Conservation (phyloP, 2,797 vertebrate genomes). For the Scolopax rusticola region DNA sequence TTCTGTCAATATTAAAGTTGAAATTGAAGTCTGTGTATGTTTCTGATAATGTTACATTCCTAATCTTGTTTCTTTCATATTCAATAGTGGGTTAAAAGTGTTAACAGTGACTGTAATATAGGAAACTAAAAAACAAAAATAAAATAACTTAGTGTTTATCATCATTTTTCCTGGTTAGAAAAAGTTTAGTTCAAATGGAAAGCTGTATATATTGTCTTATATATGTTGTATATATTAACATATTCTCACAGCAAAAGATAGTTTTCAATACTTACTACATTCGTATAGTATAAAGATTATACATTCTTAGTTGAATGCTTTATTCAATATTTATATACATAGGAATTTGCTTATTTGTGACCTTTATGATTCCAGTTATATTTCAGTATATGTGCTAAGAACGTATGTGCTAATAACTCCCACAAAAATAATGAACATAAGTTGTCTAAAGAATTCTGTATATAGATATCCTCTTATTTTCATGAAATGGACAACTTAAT, state of each 20-base stretch:
- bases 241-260: not conserved
- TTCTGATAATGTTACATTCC: not conserved
- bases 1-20: not conserved
- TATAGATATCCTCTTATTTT: no score
- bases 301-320: not conserved
- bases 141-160: not conserved
- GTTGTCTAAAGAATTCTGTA: not conserved
- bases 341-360: not conserved
- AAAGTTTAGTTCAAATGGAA: not conserved
- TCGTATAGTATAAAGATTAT: not conserved
- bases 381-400: not conserved
- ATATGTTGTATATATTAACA: no score
- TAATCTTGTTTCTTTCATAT: not conserved
- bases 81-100: rapidly evolving
- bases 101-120: not conserved
- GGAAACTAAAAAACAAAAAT: not conserved
- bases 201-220: not conserved
- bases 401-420: not conserved
- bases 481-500: not conserved
- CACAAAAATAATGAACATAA: not conserved
- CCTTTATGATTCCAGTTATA: not conserved
- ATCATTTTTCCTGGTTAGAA: not conserved
- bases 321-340: not conserved
- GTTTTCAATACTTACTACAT: not conserved
- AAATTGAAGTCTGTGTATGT: not conserved